A percentile compares a stretch with the other conserved stretches of the same genome.
phyloP scores from a whole-genome alignment of 2,113 vertebrate genomes.

The Crotalus tigris region DNA sequence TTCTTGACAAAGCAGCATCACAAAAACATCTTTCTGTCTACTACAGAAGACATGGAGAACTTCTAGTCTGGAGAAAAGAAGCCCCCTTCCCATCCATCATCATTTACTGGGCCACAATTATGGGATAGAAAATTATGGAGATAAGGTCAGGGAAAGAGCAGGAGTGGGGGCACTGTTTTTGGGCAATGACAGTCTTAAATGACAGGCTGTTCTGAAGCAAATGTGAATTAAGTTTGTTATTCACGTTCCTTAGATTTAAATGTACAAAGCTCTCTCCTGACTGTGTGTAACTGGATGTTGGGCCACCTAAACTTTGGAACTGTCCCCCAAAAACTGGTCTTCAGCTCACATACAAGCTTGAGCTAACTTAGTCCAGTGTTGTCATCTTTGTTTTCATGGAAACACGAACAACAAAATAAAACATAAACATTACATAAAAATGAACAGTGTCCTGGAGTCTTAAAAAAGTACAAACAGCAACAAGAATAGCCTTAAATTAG shows the following conservation, averaged over 20 bases:
- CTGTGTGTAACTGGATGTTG: not conserved
- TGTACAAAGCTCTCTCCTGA: not conserved
- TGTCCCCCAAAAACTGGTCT: not conserved
- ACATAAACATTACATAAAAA: not conserved
- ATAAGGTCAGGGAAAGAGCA: not conserved
- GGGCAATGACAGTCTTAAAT: not conserved
- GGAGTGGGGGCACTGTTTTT: not conserved
- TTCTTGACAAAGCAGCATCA: not conserved
- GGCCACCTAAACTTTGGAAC: not conserved
- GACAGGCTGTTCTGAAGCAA: not conserved
- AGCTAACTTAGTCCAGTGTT: not conserved
- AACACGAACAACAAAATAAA: not conserved
- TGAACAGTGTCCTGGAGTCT: not conserved
- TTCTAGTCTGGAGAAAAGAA: not conserved
- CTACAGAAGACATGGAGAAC: not conserved
- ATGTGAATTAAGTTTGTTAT: not conserved
- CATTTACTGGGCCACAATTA: not conserved
- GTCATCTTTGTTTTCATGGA: not conserved
- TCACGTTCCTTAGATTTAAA: not conserved
- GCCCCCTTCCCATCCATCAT: not conserved
- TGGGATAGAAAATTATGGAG: not conserved
- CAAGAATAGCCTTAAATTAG: not conserved
- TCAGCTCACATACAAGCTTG: not conserved
- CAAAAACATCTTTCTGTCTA: not conserved
- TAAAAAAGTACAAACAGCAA: not conserved